Evolutionary conservation across 2,888 invertebrate species (phyloP), one percentile per base, ranked within the genome.

Genomic region (Achlya flavicornis): DNA sequence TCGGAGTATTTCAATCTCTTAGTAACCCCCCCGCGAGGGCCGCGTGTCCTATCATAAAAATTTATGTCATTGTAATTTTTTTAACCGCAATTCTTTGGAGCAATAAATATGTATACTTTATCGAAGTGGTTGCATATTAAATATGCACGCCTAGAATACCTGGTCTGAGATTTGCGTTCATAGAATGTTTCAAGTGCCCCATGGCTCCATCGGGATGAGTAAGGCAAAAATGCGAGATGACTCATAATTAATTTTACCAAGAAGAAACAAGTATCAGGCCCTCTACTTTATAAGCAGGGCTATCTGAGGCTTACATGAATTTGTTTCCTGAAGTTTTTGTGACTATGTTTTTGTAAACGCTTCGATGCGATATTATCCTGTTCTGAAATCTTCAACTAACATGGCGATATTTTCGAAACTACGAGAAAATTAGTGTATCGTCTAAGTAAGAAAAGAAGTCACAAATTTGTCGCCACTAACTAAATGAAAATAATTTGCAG

Each of bases 121-220:
- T 53, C 53, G n/a, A 3, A 7, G 19, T 53, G 16, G n/a, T 19
- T 53, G 53, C 41, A 19, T 48, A 48, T 53, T 19, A 53, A 16
- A 53, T 53, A 10, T 19, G 53, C 53, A 53, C 7, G 53, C n/a
- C 53, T 19, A 16, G 48, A 16, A n/a, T 14, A 53, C 53, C 53
- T 53, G 53, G 19, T 10, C 8, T 19, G 16, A 19, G 19, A 4
- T 53, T 14, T 19, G 19, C 53, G 7, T 19, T n/a, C 16, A 53
- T 53, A 53, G 53, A 53, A 53, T 53, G 53, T 19, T 19, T 53
- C 53, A 53, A 53, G 53, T 53, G 53, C 53, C 53, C 53, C 19
- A 53, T 19, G 8, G 53, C 19, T 53, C 53, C 53, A 19, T 53
- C n/a, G 19, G 53, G 19, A 53, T 53, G 53, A 53, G 53, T 53